Conservation (phyloP, 1,140 invertebrate species). For the Lasaia peninsularis region DNA sequence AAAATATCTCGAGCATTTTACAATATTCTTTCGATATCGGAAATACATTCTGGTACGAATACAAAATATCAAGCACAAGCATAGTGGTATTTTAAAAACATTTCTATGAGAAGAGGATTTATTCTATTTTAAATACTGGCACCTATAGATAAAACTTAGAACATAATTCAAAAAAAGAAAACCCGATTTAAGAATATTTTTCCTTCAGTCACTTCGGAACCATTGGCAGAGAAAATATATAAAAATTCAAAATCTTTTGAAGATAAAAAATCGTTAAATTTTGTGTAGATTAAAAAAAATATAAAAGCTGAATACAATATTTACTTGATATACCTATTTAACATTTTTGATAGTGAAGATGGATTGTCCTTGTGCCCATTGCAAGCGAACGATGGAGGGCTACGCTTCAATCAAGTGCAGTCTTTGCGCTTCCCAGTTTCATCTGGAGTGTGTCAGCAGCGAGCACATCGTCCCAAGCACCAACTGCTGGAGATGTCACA, state of each 20-base stretch:
- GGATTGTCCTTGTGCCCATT: constrained; percentile 40
- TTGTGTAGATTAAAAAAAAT: not conserved
- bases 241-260: not conserved
- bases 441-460: constrained; percentile 52
- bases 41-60: not conserved
- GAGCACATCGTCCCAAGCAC: constrained; percentile 40
- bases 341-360: constrained; percentile 19
- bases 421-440: constrained; percentile 46
- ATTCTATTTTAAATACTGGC: not conserved
- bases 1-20: not conserved
- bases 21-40: constrained; percentile 1
- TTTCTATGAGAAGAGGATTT: not conserved
- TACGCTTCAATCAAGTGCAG: constrained; percentile 57
- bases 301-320: not conserved
- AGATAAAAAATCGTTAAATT: not conserved
- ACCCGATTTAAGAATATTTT: not conserved
- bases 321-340: no score
- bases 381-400: constrained; percentile 47
- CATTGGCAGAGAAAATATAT: not conserved
- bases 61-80: not conserved
- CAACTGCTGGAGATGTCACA: constrained; percentile 48
- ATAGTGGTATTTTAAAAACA: not conserved
- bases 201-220: not conserved
- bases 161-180: not conserved
- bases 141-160: not conserved